phyloP scores from a whole-genome alignment of 2,113 vertebrate species.

The Aspiorhynchus laticeps region DNA sequence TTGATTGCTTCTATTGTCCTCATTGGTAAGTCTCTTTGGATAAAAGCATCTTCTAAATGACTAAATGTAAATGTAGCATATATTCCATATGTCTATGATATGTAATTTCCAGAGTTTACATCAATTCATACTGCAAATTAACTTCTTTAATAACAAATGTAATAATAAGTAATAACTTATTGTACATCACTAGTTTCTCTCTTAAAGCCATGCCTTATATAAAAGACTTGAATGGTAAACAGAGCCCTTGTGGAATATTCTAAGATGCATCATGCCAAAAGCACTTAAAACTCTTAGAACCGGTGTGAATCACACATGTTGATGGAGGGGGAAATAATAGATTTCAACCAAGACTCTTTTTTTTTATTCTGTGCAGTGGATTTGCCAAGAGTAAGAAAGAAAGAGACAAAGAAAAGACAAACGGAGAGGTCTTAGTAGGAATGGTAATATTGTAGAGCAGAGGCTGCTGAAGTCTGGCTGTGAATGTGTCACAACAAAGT shows the following conservation, averaged over 20 bases:
- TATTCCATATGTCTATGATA: neutral
- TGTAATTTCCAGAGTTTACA: neutral
- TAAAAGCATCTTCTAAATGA: no score
- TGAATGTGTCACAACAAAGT: conserved; percentile 22
- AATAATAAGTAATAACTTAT: neutral
- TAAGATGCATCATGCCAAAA: conserved; percentile 52
- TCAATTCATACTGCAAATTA: neutral
- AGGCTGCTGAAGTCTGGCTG: neutral
- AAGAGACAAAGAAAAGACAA: conserved; percentile 46
- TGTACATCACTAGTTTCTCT: neutral
- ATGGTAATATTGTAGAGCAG: neutral
- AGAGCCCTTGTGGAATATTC: neutral
- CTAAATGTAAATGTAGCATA: neutral
- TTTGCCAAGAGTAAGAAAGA: conserved; percentile 54
- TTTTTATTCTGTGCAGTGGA: conserved; percentile 31
- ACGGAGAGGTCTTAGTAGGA: neutral
- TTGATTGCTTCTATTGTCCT: no score
- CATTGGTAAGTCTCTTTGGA: no score
- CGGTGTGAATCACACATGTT: conserved; percentile 39
- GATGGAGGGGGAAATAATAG: conserved; percentile 45
- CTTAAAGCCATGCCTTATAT: neutral
- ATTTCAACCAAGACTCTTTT: neutral
- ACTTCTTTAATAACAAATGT: neutral
- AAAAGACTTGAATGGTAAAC: neutral
- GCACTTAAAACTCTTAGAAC: conserved; percentile 44